Base-by-base conservation (phyloP, 92 coral and sea anemone species). In the Plumapathes pennacea region DNA sequence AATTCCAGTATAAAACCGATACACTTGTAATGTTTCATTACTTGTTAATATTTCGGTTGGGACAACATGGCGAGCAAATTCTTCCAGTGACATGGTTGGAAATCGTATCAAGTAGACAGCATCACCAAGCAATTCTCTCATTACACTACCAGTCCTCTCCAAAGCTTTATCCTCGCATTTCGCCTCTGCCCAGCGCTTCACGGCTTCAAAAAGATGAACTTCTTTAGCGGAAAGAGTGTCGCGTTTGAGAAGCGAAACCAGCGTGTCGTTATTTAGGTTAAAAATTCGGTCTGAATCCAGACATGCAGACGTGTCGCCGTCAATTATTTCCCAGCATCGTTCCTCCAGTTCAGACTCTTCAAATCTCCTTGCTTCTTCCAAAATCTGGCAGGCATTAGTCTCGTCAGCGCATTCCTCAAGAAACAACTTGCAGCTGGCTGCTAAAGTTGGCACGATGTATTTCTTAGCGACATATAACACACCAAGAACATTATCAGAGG, bases 381-480 rank as follows among this genome's bases (percentile, higher is more conserved):
- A 48, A 15, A 82, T 57, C 51, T 34, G 54, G 33, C 69, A 69
- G 1, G 63, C 84, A 27, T 76, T 82, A 30, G 29, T 71, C 27
- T 73, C 70, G 50, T 62, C 68, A 20, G 76, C 43, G 14, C 54
- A 50, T 25, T 46, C 52, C 31, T 62, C 69, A 19, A 77, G 31
- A 40, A 84, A 57, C 25, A 54, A 64, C 4, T 71, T 60, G 33
- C 86, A 84, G 11, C 12, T 50, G 13, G 78, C 76, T 1, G 75
- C 50, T 25, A 84, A 71, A 8, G 79, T 65, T 0, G 78, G 78
- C 30, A 78, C 65, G 19, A 84, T 61, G 53, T 77, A 78, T 31
- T 84, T 84, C 61, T 81, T 81, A 38, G 86, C 74, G 29, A 78
- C 29, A 60, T 78, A 81, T 67, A 79, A 37, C 26, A 84, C 37